Conservation (phyloP, 2,888 invertebrate genomes). For the Hypselothyrea guttata region DNA sequence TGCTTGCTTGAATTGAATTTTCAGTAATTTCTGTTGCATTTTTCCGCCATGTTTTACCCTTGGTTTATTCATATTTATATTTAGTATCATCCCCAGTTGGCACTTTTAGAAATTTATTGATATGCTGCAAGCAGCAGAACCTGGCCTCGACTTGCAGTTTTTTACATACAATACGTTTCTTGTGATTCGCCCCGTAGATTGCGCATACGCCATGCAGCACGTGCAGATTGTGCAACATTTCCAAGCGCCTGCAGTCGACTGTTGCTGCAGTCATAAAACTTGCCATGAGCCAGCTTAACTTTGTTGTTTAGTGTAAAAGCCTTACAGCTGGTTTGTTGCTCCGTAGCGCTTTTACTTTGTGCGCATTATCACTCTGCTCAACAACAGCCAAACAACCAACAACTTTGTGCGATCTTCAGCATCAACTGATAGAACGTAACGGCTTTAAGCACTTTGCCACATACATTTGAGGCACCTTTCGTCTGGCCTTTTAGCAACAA, state of each 20-base stretch:
- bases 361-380: constrained; percentile 63
- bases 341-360: constrained; percentile 60
- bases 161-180: constrained; percentile 2
- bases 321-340: constrained; percentile 40
- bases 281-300: constrained; percentile 58
- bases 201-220: constrained; percentile 60
- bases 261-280: constrained; percentile 56
- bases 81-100: constrained; percentile 29
- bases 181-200: constrained; percentile 26
- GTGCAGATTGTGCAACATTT: constrained; percentile 61
- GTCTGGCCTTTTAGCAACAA: constrained; percentile 55
- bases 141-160: constrained; percentile 29
- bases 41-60: constrained; percentile 4
- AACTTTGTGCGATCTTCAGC: constrained; percentile 67
- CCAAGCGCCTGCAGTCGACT: constrained; percentile 16
- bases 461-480: too few relatives aligned
- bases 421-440: constrained; percentile 36
- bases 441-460: constrained; percentile 47
- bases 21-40: not conserved
- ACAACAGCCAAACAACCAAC: constrained; percentile 33
- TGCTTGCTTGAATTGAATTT: too few relatives aligned
- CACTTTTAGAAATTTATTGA: constrained; percentile 39
- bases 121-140: constrained; percentile 25
- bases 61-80: constrained; percentile 18
- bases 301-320: constrained; percentile 73